Evolutionary conservation across 2,113 vertebrate genomes (phyloP).

Genomic region (Xenus cinereus): DNA sequence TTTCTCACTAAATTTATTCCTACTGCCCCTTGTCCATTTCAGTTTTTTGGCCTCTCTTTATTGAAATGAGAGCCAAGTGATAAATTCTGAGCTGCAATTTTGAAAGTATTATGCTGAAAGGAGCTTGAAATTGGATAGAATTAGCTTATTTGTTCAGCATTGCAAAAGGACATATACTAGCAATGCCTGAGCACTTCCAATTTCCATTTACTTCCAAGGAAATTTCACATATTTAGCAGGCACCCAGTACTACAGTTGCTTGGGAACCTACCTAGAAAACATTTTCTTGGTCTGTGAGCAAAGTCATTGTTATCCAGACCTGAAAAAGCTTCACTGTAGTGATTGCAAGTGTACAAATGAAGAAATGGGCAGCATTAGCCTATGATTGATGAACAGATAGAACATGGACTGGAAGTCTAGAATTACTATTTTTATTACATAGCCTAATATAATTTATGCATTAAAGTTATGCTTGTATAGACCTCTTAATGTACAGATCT

Average conservation of each 20-base stretch:
- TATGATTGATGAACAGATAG: neutral
- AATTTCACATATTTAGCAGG: neutral
- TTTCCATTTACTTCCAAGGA: neutral
- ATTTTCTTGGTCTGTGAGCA: neutral
- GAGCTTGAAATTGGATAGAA: conserved; percentile 40
- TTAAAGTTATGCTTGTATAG: neutral
- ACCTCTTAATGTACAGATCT: neutral
- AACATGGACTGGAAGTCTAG: neutral
- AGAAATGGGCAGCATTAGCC: neutral
- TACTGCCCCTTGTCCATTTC: neutral
- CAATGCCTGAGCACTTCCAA: neutral
- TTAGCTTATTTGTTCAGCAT: neutral
- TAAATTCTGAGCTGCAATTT: conserved; percentile 39
- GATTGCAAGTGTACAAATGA: neutral
- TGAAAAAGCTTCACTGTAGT: neutral
- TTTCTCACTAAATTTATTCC: neutral
- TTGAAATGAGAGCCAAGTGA: conserved; percentile 19
- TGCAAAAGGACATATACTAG: neutral
- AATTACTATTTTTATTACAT: neutral
- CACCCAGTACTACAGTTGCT: neutral
- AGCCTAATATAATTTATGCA: neutral
- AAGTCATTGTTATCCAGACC: neutral
- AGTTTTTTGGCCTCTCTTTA: conserved; percentile 1
- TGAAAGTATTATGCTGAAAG: conserved; percentile 27
- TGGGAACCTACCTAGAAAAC: neutral